Conservation (phyloP, 2,888 invertebrate genomes). For the Spatulosminthurus flaviceps region DNA sequence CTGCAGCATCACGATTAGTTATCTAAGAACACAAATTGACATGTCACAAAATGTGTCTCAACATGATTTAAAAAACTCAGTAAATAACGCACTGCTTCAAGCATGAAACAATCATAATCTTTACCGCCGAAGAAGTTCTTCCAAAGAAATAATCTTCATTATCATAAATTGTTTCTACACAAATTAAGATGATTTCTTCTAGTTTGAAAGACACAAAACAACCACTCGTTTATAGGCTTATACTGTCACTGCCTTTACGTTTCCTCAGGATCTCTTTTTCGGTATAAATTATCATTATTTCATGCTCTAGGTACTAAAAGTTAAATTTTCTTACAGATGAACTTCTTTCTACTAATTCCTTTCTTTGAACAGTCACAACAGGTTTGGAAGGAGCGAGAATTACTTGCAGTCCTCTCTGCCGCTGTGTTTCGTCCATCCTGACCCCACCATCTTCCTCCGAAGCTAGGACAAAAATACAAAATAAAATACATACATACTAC, state of each 20-base stretch:
- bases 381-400: slow-evolving; percentile 59
- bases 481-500: background rate
- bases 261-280: background rate
- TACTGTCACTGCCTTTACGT: no score
- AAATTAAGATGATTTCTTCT: no score
- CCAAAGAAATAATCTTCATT: no score
- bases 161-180: no score
- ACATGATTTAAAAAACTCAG: background rate
- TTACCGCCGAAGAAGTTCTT: no score
- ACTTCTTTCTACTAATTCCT: slow-evolving; percentile 58
- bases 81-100: no score
- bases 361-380: slow-evolving; percentile 53
- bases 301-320: no score
- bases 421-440: slow-evolving; percentile 29
- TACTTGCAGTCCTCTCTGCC: slow-evolving; percentile 53
- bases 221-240: no score
- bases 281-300: background rate
- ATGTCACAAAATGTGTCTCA: background rate
- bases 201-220: no score
- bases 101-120: background rate
- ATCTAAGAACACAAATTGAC: slow-evolving; percentile 1
- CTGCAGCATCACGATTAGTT: slow-evolving; percentile 64
- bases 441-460: background rate
- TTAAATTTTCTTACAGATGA: slow-evolving; percentile 50
- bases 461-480: background rate